Base-by-base conservation (phyloP, 2,888 invertebrate species). In the Selenia dentaria region DNA sequence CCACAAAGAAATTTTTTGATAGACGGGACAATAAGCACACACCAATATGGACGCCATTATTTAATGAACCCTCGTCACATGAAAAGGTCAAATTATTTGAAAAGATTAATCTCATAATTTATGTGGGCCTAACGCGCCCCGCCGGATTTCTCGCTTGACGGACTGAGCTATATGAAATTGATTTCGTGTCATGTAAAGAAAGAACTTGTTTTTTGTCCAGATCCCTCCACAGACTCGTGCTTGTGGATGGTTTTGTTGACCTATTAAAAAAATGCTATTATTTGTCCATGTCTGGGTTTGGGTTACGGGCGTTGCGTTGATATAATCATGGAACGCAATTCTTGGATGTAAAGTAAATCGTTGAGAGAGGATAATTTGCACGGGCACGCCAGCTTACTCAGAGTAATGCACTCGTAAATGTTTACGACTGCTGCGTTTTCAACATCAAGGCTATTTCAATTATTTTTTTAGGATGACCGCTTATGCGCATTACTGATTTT, bases 11-110 rank as follows among this genome's bases (percentile, higher is more conserved):
- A 81, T 81, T 55, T 79, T 80, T 69, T 87, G 87, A 88, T 84
- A 80, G 86, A 87, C 89, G 86, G 83, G 75, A 89, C 89, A 87
- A 90, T 90, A 85, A 86, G 81, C 77, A 69, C 74, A 75, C 76
- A 79, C 82, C 86, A 82, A 88, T 86, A 86, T 80, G 74, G 71
- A 79, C 74, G 80, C 78, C 78, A 86, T 89, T 89, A 89, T 87
- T 89, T 88, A 87, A 89, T 89, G 86, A 88, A 89, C 88, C 89
- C 89, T 89, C 86, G 89, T 88, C 89, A 86, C 77, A 84, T 84
- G 85, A 76, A 88, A 87, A 90, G 90, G 89, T 90, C 90, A 89
- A 88, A 90, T 88, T 88, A 85, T 89, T 89, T 89, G 82, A 85
- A 85, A 85, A 88, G 89, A 89, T 90, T 90, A 89, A 90, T 89